Evolutionary conservation across 2,888 invertebrate species (phyloP).

Genomic region (Caenorhabditis sp.): DNA sequence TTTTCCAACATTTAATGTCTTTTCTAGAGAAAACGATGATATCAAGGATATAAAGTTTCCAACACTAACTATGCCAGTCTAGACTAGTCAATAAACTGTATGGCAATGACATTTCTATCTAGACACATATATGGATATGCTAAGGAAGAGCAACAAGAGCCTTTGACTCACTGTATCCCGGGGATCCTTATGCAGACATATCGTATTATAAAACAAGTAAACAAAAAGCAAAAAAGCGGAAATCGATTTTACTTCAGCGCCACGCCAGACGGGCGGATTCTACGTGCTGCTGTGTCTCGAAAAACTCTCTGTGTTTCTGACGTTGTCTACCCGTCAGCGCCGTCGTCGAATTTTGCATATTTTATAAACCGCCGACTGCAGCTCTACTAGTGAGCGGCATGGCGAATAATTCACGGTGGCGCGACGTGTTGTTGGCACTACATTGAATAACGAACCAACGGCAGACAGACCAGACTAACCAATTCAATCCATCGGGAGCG

Average conservation of each 20-base stretch:
- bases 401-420: constrained; percentile 19
- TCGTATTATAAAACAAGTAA: constrained; percentile 14
- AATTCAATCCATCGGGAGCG: background rate
- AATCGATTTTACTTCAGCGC: constrained; percentile 40
- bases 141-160: too few relatives aligned
- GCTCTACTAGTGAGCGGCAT: constrained; percentile 2
- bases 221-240: constrained; percentile 39
- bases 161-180: background rate
- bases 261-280: constrained; percentile 39
- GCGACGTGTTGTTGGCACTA: constrained; percentile 4
- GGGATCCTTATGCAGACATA: constrained; percentile 12
- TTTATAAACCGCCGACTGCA: constrained; percentile 49
- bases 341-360: constrained; percentile 53
- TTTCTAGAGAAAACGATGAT: background rate
- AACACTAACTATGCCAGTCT: too few relatives aligned
- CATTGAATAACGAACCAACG: background rate
- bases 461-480: constrained; percentile 1
- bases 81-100: too few relatives aligned
- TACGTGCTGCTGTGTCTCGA: constrained; percentile 39
- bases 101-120: background rate
- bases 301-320: constrained; percentile 24
- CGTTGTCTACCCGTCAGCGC: constrained; percentile 19
- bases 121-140: too few relatives aligned
- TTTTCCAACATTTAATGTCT: background rate
- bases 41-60: too few relatives aligned